Base-by-base conservation (phyloP, 2,113 vertebrate genomes). In the Nothobranchius furzeri region DNA sequence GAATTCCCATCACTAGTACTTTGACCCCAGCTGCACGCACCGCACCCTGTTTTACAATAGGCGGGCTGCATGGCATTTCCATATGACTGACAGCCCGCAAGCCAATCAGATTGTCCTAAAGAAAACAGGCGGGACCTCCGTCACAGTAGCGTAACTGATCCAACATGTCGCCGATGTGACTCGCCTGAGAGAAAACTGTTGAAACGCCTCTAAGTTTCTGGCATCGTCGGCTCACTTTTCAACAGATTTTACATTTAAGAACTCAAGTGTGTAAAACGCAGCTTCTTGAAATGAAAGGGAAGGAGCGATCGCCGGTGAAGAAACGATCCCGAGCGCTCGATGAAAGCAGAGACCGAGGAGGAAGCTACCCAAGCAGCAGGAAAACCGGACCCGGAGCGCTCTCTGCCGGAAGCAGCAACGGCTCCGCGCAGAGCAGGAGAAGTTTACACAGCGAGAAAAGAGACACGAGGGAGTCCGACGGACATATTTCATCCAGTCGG, bases 271-370 rank as follows among this genome's bases (percentile, higher is more conserved):
- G 1, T 40, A 40, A 40, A 7, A 30, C 4, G 45, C 50, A 3
- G 12, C 14, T n/a, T 15, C n/a, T 36, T 59, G 81, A 76, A 54
- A 98, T 98, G 96, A 98, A 97, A 85, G 96, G 95, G 49, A 98
- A 96, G 85, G 96, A 98, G 86, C 94, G 95, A 76, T 97, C 96
- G 7, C 96, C 96, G 13, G 92, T 94, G 45, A 98, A 97, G 82
- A 98, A 98, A 73, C 96, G 96, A 54, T 92, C 95, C 35, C 94
- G 96, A 68, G 94, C 91, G 60, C 85, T 91, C 46, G 95, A 96
- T 42, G 95, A 96, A 42, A 74, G 89, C 75, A 86, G 91, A 85
- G 93, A 93, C 36, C 85, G 94, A 89, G 76, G 95, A 95, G 90
- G 93, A 92, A 89, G 90, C 91, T 90, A 91, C 72, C 81, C 86